These are phyloP conservation scores for Furcula furcula DNA, from an alignment of 2,888 invertebrate species.

Conservation along the genomic window DNA sequence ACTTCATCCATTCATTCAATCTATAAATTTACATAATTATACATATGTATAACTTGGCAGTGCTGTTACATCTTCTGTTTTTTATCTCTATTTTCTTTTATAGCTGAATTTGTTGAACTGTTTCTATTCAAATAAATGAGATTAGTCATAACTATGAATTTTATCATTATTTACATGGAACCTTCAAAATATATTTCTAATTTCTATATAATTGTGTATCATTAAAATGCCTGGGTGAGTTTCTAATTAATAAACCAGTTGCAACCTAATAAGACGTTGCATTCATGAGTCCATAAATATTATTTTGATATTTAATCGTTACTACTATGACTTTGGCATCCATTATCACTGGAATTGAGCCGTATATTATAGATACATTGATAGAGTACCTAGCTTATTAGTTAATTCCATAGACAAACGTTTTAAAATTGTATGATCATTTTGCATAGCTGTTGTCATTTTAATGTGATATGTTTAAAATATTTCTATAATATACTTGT, in stretches of 20 bases:
- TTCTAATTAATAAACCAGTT: too few species aligned
- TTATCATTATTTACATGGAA: too few species aligned
- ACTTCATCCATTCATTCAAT: slow-evolving; percentile 43
- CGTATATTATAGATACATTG: slow-evolving; percentile 27
- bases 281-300: too few species aligned
- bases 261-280: too few species aligned
- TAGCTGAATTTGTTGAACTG: slow-evolving; percentile 18
- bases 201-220: slow-evolving; percentile 26
- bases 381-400: slow-evolving; percentile 26
- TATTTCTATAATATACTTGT: slow-evolving; percentile 28
- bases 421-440: slow-evolving; percentile 5
- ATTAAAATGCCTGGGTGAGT: too few species aligned
- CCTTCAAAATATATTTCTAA: slow-evolving; percentile 1
- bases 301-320: slow-evolving; percentile 21
- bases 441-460: slow-evolving; percentile 2
- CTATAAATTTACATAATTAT: too few species aligned
- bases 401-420: slow-evolving; percentile 21
- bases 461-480: slow-evolving; percentile 37
- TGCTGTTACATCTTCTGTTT: slow-evolving; percentile 65
- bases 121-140: slow-evolving; percentile 1
- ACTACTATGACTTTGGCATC: slow-evolving; percentile 54
- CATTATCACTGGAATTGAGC: slow-evolving; percentile 61
- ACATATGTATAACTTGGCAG: slow-evolving; percentile 71
- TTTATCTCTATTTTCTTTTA: slow-evolving; percentile 29
- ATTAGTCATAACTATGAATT: too few species aligned